A percentile compares a stretch with the other conserved stretches of the same genome.
Evolutionary conservation across 2,113 vertebrate genomes (phyloP).

Genomic region (Saimiri boliviensis): DNA sequence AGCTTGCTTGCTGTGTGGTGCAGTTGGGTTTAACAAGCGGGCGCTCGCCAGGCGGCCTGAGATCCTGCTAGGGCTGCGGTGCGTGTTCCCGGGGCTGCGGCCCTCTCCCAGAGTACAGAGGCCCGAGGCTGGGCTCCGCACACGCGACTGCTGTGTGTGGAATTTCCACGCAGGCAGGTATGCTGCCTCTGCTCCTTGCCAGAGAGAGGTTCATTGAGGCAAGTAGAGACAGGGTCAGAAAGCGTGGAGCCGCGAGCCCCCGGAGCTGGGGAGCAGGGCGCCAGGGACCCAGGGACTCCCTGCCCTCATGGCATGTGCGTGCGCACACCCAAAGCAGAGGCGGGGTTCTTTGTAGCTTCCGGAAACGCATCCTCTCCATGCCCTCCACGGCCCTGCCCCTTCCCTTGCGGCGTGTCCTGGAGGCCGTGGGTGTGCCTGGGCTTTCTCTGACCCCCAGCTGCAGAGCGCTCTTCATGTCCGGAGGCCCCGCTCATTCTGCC

Average conservation of each 20-base stretch:
- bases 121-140: background rate
- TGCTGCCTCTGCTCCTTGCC: background rate
- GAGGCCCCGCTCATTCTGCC: background rate
- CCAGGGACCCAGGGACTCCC: too few species aligned
- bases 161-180: background rate
- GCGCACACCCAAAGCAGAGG: background rate
- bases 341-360: fast-evolving
- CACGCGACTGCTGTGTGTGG: fast-evolving
- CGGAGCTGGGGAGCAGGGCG: too few species aligned
- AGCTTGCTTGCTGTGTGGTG: fast-evolving
- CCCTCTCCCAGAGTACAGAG: background rate
- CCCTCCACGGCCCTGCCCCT: background rate
- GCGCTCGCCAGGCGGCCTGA: fast-evolving
- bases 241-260: too few species aligned
- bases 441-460: background rate
- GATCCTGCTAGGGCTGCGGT: fast-evolving
- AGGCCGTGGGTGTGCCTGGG: fast-evolving
- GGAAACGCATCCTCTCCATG: fast-evolving
- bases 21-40: fast-evolving
- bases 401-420: background rate
- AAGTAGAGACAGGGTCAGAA: too few species aligned
- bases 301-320: too few species aligned
- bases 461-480: fast-evolving
- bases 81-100: too few species aligned
- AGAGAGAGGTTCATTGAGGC: too few species aligned